Evolutionary conservation across 2,888 invertebrate species (phyloP).

Genomic region (Scotopteryx bipunctaria): DNA sequence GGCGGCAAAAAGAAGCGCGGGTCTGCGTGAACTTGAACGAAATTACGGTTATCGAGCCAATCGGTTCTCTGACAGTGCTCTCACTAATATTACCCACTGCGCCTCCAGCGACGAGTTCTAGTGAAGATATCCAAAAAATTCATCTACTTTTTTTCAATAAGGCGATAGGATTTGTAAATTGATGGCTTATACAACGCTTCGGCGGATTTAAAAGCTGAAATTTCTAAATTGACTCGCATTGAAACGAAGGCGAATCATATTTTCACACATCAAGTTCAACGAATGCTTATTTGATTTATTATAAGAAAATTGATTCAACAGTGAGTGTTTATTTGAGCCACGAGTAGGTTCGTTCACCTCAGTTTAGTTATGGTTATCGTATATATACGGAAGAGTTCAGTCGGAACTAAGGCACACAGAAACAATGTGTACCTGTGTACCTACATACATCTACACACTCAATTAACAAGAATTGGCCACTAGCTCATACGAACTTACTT

Average conservation of each 20-base stretch:
- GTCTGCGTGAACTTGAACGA: conserved; percentile 60
- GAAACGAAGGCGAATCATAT: conserved; percentile 29
- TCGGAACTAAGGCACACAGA: not conserved
- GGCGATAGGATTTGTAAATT: conserved; percentile 44
- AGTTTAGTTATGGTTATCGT: not conserved
- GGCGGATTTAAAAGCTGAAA: conserved; percentile 31
- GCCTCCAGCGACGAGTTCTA: conserved; percentile 49
- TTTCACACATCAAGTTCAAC: conserved; percentile 21
- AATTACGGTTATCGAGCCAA: conserved; percentile 69
- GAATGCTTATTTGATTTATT: conserved; percentile 20
- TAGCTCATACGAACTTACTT: too few relatives aligned
- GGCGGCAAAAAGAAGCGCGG: conserved; percentile 57
- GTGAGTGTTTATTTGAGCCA: conserved; percentile 8
- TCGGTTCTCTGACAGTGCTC: conserved; percentile 51
- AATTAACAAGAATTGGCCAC: too few relatives aligned
- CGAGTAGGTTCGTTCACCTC: conserved; percentile 1
- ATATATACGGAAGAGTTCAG: not conserved
- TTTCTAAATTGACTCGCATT: conserved; percentile 29
- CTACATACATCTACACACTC: too few relatives aligned
- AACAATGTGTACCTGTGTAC: too few relatives aligned
- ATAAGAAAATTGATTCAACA: conserved; percentile 16
- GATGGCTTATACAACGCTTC: conserved; percentile 42
- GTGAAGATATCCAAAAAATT: conserved; percentile 50
- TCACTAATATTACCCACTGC: conserved; percentile 45
- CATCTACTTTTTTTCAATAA: conserved; percentile 55